Evolutionary conservation across 92 coral and sea anemone species (phyloP), one percentile per base, ranked within the genome.

Genomic region (Pocillopora grandis): DNA sequence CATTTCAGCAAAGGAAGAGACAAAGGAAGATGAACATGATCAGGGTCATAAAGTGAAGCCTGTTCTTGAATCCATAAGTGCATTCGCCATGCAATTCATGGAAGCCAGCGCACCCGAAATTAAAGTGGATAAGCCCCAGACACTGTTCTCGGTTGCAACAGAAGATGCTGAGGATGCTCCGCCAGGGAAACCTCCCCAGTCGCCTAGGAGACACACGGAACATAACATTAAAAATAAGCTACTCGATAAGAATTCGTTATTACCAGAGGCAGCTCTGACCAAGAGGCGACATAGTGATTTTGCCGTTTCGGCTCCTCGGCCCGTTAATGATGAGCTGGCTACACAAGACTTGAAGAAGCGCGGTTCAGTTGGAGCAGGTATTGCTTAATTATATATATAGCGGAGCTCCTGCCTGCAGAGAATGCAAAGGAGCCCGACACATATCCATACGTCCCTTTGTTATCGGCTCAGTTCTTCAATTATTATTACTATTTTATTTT

Each of bases 251-350:
- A 71, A 21, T 13, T 10, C 48, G 33, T 66, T 84, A 58, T 10
- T 73, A 7, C 82, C 88, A 5, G 58, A 66, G 19, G 31, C 27
- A 12, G 88, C 59, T 21, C 57, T 55, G 36, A 66, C 20, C 60
- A 65, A 2, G 77, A 75, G 88, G 13, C 88, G 98, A 18, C 98
- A 94, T 77, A 94, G 98, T 10, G 94, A 93, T 74, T 90, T 86
- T 86, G 98, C 88, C 3, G 95, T 94, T 11, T 76, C 92, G 16
- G 88, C 81, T 9, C 90, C 95, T 2, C 82, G 80, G 15, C 95
- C 98, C 19, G 19, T 80, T 42, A 94, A 94, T 68, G 98, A 94
- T 76, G 95, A 92, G 15, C 85, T 94, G n/a, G 90, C 90, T 1
- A 75, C 76, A 15, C 78, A 87, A 23, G 92, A 87, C 48, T 48